phyloP scores from a whole-genome alignment of 2,797 vertebrate genomes.

The Acanthurus leucopareius region DNA sequence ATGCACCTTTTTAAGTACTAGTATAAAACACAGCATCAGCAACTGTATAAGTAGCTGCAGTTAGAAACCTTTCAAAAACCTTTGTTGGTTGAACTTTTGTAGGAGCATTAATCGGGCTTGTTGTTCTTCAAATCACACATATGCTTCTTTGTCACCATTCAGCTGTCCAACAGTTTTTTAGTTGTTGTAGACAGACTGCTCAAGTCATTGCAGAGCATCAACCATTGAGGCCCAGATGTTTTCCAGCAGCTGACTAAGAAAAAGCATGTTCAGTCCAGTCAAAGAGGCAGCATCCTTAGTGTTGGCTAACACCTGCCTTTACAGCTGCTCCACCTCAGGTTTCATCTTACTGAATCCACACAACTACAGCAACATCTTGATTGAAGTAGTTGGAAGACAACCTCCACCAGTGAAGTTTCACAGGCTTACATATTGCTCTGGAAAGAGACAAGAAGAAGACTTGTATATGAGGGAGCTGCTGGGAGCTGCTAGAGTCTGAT shows the following conservation, averaged over 20 bases:
- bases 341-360: constrained; percentile 68
- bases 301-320: constrained; percentile 79
- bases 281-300: constrained; percentile 65
- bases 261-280: constrained; percentile 74
- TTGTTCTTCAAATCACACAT: constrained; percentile 64
- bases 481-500: constrained; percentile 15
- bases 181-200: constrained; percentile 52
- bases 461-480: constrained; percentile 26
- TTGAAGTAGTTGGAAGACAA: constrained; percentile 52
- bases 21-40: neutral
- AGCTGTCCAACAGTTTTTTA: constrained; percentile 56
- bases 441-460: constrained; percentile 37
- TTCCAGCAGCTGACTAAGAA: constrained; percentile 72
- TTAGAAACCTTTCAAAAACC: constrained; percentile 36
- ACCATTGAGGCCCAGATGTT: constrained; percentile 75
- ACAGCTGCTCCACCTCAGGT: constrained; percentile 74
- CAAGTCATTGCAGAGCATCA: constrained; percentile 64
- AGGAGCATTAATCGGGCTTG: constrained; percentile 43
- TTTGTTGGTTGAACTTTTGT: constrained; percentile 13
- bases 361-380: constrained; percentile 51
- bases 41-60: constrained; percentile 30
- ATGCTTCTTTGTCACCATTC: constrained; percentile 71
- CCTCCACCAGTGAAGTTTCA: constrained; percentile 59
- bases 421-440: constrained; percentile 73
- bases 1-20: neutral